Evolutionary conservation across 2,797 vertebrate species (phyloP).

Genomic region (Sebastes kiyomatsui): DNA sequence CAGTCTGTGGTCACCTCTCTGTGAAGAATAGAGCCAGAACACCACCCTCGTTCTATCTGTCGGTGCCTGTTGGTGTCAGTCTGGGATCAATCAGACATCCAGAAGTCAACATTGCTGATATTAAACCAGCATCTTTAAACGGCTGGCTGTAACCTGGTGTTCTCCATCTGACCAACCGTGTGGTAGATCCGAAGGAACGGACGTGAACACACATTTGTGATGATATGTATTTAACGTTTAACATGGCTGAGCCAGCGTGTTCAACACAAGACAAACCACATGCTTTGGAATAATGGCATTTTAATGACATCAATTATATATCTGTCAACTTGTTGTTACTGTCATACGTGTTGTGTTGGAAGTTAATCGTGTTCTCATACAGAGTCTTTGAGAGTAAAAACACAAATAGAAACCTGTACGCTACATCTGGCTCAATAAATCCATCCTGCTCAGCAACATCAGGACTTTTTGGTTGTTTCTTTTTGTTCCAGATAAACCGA

Average conservation of each 20-base stretch:
- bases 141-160: no score
- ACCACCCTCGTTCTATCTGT: no score
- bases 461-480: conserved; percentile 80
- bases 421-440: conserved; percentile 8
- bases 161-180: no score
- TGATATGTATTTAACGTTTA: neutral
- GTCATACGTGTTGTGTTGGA: neutral
- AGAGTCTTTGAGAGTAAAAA: neutral
- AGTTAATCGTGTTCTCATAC: neutral
- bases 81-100: no score
- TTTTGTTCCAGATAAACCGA: conserved; percentile 59
- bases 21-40: no score
- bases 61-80: no score
- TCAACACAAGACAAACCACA: conserved; percentile 22
- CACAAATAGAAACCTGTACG: neutral
- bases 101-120: neutral
- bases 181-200: neutral
- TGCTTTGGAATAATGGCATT: conserved; percentile 36
- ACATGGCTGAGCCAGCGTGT: neutral
- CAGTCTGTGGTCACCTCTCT: no score
- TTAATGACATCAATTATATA: conserved; percentile 55
- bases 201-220: neutral
- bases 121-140: neutral
- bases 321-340: neutral
- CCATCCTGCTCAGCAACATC: conserved; percentile 40